Evolutionary conservation across 2,113 vertebrate species (phyloP), one percentile per base, ranked within the genome.

Genomic region (Aythya baeri): DNA sequence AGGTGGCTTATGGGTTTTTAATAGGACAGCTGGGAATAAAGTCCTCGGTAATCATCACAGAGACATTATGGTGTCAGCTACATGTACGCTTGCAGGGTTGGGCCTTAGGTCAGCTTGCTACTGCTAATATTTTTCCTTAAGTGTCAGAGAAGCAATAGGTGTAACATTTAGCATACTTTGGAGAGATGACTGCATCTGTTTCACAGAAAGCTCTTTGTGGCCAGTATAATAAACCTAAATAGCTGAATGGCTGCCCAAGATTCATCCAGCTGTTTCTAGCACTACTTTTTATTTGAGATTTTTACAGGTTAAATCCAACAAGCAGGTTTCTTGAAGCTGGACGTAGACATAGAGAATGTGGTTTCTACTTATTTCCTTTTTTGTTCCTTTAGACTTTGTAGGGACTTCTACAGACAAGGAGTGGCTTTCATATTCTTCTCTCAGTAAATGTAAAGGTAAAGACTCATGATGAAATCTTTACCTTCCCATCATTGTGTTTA

Each of bases 1-100:
- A 94, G 94, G 50, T 97, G 94, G 65, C 84, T 97, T 71, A 96
- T 92, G 81, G 84, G 58, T 70, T 90, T 97, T 97, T 96, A 96
- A 95, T 96, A 66, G 83, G 91, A 83, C 93, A 88, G 89, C 63
- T 96, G 96, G 93, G 96, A 88, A 83, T 97, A 95, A 91, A 91
- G 85, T 80, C 83, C 85, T 58, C 76, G 67, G 70, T 55, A 87
- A 91, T 86, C 74, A 88, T 73, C 58, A 50, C 4, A 63, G 86
- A 55, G 61, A 66, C 55, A 36, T 89, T 79, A 92, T 52, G 59
- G 83, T 94, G 63, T 73, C 76, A 82, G 83, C 84, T 82, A n/a
- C 55, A 23, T 29, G 34, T 31, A 43, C 38, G 38, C 46, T 88
- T 72, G 80, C 73, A 79, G 62, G 50, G 58, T 79, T 70, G 86